Conservation (phyloP, 2,888 invertebrate genomes). For the Capitulum mitella region DNA sequence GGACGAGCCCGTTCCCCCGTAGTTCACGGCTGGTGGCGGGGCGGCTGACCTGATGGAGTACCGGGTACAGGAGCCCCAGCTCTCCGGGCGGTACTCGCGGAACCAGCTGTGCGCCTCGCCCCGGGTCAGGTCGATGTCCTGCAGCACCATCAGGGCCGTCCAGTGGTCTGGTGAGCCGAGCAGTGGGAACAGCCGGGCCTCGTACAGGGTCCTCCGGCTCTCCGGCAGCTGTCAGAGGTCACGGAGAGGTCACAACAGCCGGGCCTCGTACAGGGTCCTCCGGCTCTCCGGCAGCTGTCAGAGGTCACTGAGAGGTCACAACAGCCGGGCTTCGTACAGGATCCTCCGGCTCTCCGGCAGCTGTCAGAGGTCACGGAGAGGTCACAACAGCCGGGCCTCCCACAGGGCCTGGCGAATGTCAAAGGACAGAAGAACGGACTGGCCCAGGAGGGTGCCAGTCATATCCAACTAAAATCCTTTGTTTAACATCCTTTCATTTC, state of each 20-base stretch:
- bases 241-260: background rate
- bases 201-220: background rate
- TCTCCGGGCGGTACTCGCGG: background rate
- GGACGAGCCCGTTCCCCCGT: no score
- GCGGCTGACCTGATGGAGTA: background rate
- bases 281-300: background rate
- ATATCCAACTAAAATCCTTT: no score
- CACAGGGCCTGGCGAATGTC: no score
- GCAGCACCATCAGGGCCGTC: conserved; percentile 19
- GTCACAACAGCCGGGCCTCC: background rate
- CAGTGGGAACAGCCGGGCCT: conserved; percentile 20
- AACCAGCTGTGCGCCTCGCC: background rate
- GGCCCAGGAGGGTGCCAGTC: no score
- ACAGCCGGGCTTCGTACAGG: background rate
- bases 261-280: background rate
- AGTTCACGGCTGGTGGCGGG: no score
- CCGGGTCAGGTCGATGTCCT: background rate
- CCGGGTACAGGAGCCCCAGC: background rate
- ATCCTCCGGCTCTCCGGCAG: background rate
- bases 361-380: background rate
- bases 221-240: background rate
- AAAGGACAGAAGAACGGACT: no score
- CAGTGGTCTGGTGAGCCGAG: conserved; percentile 4
- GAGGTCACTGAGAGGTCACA: background rate
- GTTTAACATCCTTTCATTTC: no score